Evolutionary conservation across 2,113 vertebrate genomes (phyloP), one percentile per base, ranked within the genome.

Genomic region (Sarotherodon lohbergeri): DNA sequence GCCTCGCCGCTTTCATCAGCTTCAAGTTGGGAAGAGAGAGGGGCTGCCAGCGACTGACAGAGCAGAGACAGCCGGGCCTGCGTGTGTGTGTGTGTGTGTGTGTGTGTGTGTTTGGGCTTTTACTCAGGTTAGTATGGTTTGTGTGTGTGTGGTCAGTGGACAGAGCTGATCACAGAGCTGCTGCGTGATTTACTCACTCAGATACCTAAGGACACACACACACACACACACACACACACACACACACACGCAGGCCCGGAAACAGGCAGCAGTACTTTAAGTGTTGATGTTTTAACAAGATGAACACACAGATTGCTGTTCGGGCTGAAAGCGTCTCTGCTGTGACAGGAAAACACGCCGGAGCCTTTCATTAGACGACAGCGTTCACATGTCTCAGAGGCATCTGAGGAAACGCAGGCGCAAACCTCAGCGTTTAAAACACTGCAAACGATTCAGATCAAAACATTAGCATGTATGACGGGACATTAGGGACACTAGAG

Each of bases 261-360:
- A 87, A 80, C 84, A 89, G 84, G 12, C 52, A 9, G 43, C 54
- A 48, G 52, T 27, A 16, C 54, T 84, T 79, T 55, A 84, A 80
- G 84, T 87, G 90, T 82, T 87, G 87, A 89, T 36, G 84, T 86
- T 79, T 78, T 76, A 68, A 86, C 84, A 81, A 84, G 84, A 68
- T 17, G 36, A 86, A 86, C 73, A 83, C 54, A 4, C 83, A 76
- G 80, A 80, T 73, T 16, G 22, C 9, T 24, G 82, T 80, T 88
- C 39, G n/a, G 59, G 14, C 76, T 34, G 79, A 52, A 29, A 1
- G 5, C 39, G 2, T 48, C 86, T 73, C 50, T n/a, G 55, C 55
- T 29, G 52, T 43, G 12, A 29, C 56, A 32, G 16, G 55, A n/a
- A 14, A 14, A 80, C 48, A 36, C 0, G 11, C 0, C 4, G 6